A percentile compares a stretch with the other conserved stretches of the same genome.
phyloP scores from a whole-genome alignment of 2,113 vertebrate species.

The Perca schrenkii region DNA sequence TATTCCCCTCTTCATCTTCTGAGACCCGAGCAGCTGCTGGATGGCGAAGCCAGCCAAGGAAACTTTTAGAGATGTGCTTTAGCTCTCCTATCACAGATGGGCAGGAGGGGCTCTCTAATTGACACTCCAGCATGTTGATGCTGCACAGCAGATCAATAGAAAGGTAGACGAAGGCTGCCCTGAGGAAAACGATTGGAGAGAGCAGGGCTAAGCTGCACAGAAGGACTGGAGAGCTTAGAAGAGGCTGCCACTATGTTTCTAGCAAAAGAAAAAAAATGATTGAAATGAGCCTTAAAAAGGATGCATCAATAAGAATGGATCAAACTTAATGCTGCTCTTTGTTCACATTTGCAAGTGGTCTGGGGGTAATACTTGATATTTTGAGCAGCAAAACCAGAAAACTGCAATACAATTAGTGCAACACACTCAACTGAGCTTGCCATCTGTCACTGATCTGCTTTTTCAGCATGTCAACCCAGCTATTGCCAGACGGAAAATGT shows the following conservation, averaged over 20 bases:
- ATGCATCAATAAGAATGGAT: conserved; percentile 22
- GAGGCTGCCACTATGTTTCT: conserved; percentile 34
- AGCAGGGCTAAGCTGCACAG: conserved; percentile 47
- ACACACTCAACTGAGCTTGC: not conserved
- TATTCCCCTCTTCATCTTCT: conserved; percentile 47
- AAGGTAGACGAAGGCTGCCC: conserved; percentile 66
- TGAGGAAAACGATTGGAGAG: conserved; percentile 65
- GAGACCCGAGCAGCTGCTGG: conserved; percentile 60
- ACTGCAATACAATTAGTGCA: conserved; percentile 6
- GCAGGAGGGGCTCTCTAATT: conserved; percentile 78
- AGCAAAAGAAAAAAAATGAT: conserved; percentile 31
- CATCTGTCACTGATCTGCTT: conserved; percentile 40
- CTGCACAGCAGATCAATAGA: conserved; percentile 78
- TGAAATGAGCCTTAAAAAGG: conserved; percentile 37
- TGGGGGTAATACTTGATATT: conserved; percentile 3
- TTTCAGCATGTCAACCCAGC: conserved; percentile 7
- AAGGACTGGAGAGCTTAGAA: conserved; percentile 30
- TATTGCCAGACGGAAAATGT: not conserved
- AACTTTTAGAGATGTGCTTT: conserved; percentile 57
- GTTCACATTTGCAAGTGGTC: conserved; percentile 5
- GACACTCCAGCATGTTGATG: conserved; percentile 78
- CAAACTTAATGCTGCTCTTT: conserved; percentile 6
- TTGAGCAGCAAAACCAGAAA: conserved; percentile 3
- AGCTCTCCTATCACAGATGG: conserved; percentile 68
- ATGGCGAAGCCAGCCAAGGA: conserved; percentile 38